Base-by-base conservation (phyloP, 2,888 invertebrate species). In the Copidosoma aretas region DNA sequence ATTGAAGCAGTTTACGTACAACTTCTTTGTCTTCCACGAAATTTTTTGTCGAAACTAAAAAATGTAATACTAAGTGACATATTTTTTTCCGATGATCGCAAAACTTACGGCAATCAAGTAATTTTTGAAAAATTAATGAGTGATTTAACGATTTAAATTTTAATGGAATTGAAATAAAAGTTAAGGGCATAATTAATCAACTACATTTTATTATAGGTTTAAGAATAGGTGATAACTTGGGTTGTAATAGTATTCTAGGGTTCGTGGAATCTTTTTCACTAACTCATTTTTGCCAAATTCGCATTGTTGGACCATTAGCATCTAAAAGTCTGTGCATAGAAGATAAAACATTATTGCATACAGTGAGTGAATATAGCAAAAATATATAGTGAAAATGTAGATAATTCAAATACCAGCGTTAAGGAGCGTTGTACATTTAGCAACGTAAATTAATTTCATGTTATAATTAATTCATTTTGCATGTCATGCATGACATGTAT, bases 341-440 rank as follows among this genome's bases (percentile, higher is more conserved):
- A 62, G 39, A 39, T 54, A 10, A 12, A 8, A 59, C 52, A 21
- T 25, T 46, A 46, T 25, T 66, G 15, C 39, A 62, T 43, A 70
- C 49, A 14, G 12, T 60, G 8, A 21, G 49, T n/a, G 60, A 60
- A 39, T 64, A 68, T n/a, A n/a, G n/a, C n/a, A n/a, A n/a, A n/a
- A n/a, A n/a, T n/a, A n/a, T n/a, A n/a, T n/a, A n/a, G n/a, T 51
- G 51, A 56, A 56, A 25, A 46, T n/a, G 51, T 64, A 56, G 19
- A 15, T 19, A 62, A 52, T 39, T 17, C 5, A 25, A 53, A 58
- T 24, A 53, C 53, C 8, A 63, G 63, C 21, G n/a, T 68, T 1
- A 63, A 59, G 53, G 60, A 63, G 25, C 54, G 24, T 2, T 67
- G 61, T 43, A 22, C 61, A 19, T 67, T 67, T 56, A 67, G 61